Base-by-base conservation (phyloP, 2,113 vertebrate genomes). In the Odocoileus hemionus region DNA sequence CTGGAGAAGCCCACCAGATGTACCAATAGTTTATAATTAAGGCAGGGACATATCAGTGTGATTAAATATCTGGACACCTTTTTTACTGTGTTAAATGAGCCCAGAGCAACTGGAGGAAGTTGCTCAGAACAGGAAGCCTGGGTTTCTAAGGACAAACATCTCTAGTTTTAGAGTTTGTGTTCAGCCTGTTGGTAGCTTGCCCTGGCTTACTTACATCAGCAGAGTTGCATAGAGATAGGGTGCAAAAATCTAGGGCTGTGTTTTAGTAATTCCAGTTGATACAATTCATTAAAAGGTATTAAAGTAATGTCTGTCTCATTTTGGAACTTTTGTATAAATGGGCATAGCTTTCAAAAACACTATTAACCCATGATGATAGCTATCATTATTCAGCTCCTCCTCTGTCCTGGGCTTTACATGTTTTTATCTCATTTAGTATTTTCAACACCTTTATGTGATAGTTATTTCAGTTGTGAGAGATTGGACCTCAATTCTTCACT, bases 181-280 rank as follows among this genome's bases (percentile, higher is more conserved):
- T 25, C 6, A 19, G 47, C 13, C 45, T 80, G 58, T 83, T 87
- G 47, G 64, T 91, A 85, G 79, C n/a, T 91, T 95, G 17, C 23
- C 23, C 25, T 74, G 45, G 25, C 45, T 89, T 84, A 50, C 82
- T 87, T 86, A 30, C 11, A 26, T 87, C 55, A 60, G 86, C 55
- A 82, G 79, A 86, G 52, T 92, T 89, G 33, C 52, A 43, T 17
- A 89, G 61, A 83, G 52, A 83, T 17, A 86, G 67, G 43, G 43
- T 78, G 3, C 33, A 91, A 6, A 95, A 91, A 52, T 79, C 87
- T 86, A 55, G 23, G 57, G 61, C 55, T 93, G 45, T 61, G 25
- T 55, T 83, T 98, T 95, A 96, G 70, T 95, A 98, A 96, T 97
- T 91, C 82, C 19, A 76, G 36, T 92, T 96, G 91, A 95, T 97